phyloP scores from a whole-genome alignment of 2,113 vertebrate genomes.

The Mesitornis unicolor region DNA sequence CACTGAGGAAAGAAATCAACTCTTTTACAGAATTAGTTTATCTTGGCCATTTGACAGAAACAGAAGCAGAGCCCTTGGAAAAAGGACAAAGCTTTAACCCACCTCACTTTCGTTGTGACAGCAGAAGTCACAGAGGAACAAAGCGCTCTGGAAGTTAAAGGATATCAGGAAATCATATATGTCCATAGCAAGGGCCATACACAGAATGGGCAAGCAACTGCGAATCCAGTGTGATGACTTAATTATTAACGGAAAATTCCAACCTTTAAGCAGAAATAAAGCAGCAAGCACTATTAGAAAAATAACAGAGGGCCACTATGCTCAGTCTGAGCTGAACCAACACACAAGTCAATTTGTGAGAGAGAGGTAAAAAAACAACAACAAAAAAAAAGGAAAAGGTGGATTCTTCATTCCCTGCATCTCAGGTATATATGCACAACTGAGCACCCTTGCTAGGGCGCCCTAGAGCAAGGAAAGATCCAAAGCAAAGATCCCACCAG shows the following conservation, averaged over 20 bases:
- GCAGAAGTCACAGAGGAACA: background rate
- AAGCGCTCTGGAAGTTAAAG: background rate
- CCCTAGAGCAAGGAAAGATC: background rate
- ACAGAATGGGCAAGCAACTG: background rate
- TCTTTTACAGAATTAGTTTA: background rate
- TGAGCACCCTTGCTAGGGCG: background rate
- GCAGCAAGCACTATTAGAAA: background rate
- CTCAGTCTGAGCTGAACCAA: background rate
- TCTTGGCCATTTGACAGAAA: background rate
- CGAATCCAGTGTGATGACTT: background rate
- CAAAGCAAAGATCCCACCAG: background rate
- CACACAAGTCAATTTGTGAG: background rate
- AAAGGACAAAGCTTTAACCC: background rate
- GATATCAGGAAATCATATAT: background rate
- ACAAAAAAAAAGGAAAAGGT: background rate
- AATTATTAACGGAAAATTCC: constrained; percentile 14
- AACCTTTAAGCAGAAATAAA: constrained; percentile 22
- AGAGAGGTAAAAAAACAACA: background rate
- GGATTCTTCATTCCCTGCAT: background rate
- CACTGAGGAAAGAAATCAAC: background rate
- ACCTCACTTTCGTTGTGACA: background rate
- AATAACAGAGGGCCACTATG: background rate
- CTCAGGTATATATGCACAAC: background rate
- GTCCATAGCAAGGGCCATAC: background rate
- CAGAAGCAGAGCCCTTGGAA: background rate